These are phyloP conservation scores for Incurvaria masculella DNA, from an alignment of 2,888 invertebrate genomes.

Conservation along the genomic window DNA sequence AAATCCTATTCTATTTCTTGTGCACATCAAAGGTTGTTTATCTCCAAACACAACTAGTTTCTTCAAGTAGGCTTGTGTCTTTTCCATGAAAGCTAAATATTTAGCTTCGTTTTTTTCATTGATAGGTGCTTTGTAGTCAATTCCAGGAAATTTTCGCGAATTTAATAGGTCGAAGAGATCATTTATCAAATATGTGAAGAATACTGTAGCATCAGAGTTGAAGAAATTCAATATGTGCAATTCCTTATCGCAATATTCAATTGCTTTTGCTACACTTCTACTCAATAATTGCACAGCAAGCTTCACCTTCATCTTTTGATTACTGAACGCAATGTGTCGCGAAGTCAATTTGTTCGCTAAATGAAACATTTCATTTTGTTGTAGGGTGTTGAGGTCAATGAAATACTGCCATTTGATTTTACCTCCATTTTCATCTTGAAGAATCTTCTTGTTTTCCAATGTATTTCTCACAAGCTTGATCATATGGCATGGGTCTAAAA, in stretches of 20 bases:
- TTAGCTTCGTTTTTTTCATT: background rate
- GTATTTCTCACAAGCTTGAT: constrained; percentile 8
- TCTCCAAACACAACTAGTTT: background rate
- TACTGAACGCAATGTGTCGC: constrained; percentile 15
- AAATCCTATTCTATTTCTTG: background rate
- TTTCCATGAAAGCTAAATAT: background rate
- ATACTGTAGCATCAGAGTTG: constrained; percentile 3
- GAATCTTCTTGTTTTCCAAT: constrained; percentile 8
- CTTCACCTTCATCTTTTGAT: constrained; percentile 17
- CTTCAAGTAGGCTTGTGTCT: background rate
- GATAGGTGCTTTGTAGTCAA: constrained; percentile 1
- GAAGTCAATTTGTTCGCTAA: constrained; percentile 14
- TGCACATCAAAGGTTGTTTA: background rate
- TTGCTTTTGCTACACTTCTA: constrained; percentile 14
- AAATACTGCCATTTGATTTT: constrained; percentile 11
- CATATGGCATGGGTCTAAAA: constrained; percentile 10
- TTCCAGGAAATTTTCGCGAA: background rate
- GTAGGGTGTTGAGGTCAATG: constrained; percentile 10
- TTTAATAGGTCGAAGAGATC: constrained; percentile 8
- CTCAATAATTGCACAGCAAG: constrained; percentile 16
- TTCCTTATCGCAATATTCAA: constrained; percentile 9
- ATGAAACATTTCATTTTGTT: constrained; percentile 13
- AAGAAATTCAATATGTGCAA: constrained; percentile 4
- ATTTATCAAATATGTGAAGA: constrained; percentile 6
- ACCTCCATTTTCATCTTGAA: constrained; percentile 3